Evolutionary conservation across 2,113 vertebrate genomes (phyloP).

Genomic region (Pelusios castaneus): DNA sequence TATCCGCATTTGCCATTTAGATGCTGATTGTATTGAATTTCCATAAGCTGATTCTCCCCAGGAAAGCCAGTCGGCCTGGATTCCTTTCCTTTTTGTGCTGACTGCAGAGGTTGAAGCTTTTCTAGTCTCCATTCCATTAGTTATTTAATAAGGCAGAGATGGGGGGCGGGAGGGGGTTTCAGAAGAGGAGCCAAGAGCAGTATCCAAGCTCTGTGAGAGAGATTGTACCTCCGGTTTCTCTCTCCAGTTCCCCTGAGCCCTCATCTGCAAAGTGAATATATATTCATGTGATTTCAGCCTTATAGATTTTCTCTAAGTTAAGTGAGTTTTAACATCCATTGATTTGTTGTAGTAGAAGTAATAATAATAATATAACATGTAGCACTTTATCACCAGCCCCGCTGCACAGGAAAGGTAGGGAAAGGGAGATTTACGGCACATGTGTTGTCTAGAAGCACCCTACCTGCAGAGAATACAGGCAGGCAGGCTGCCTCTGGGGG

Average conservation of each 20-base stretch:
- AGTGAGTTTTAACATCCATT: neutral
- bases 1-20: neutral
- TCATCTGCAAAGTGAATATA: neutral
- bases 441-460: fast-evolving
- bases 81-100: constrained; percentile 40
- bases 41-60: neutral
- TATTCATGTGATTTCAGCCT: neutral
- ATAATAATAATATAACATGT: neutral
- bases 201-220: neutral
- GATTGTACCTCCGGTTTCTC: neutral
- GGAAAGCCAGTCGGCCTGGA: neutral
- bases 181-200: constrained; percentile 1
- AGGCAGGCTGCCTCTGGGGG: fast-evolving
- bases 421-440: neutral
- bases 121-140: neutral
- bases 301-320: fast-evolving
- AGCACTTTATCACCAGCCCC: neutral
- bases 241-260: neutral
- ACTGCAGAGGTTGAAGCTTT: constrained; percentile 22
- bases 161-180: constrained; percentile 41
- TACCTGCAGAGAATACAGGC: neutral
- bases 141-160: constrained; percentile 34
- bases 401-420: neutral
- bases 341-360: neutral
- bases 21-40: neutral